These are phyloP conservation scores for Urosaurus nigricauda DNA, from an alignment of 2,797 vertebrate species.

Conservation along the genomic window DNA sequence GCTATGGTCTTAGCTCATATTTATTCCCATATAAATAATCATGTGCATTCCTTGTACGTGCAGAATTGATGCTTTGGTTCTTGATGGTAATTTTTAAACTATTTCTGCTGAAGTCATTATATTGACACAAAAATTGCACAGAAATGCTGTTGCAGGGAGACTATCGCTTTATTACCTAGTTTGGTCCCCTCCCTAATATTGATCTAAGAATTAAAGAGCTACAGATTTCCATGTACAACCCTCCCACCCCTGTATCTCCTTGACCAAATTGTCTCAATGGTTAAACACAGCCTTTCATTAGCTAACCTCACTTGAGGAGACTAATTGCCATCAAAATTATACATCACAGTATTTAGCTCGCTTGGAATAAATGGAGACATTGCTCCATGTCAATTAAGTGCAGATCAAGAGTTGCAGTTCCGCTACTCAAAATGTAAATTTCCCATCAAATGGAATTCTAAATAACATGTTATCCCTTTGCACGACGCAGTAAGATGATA, in stretches of 20 bases:
- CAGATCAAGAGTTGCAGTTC: slow-evolving; percentile 54
- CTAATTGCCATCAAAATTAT: slow-evolving; percentile 65
- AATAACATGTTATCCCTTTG: slow-evolving; percentile 40
- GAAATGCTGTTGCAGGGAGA: neutral
- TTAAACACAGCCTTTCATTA: slow-evolving; percentile 58
- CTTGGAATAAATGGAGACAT: slow-evolving; percentile 56
- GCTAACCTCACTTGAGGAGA: slow-evolving; percentile 55
- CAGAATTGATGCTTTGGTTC: neutral
- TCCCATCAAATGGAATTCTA: slow-evolving; percentile 51
- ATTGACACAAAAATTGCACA: neutral
- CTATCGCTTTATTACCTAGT: neutral
- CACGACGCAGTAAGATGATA: slow-evolving; percentile 26
- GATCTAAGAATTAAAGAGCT: slow-evolving; percentile 17
- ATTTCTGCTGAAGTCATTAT: neutral
- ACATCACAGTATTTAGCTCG: slow-evolving; percentile 44
- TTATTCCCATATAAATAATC: neutral
- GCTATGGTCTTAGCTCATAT: neutral
- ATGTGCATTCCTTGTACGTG: neutral
- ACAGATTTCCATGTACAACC: slow-evolving; percentile 6
- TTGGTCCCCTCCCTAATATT: neutral
- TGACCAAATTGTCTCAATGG: slow-evolving; percentile 20
- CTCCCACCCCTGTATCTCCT: neutral
- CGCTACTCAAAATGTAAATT: slow-evolving; percentile 52
- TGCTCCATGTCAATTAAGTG: slow-evolving; percentile 59
- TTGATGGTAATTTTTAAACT: neutral